Evolutionary conservation across 2,888 invertebrate genomes (phyloP).

Genomic region (Sisyra terminalis): DNA sequence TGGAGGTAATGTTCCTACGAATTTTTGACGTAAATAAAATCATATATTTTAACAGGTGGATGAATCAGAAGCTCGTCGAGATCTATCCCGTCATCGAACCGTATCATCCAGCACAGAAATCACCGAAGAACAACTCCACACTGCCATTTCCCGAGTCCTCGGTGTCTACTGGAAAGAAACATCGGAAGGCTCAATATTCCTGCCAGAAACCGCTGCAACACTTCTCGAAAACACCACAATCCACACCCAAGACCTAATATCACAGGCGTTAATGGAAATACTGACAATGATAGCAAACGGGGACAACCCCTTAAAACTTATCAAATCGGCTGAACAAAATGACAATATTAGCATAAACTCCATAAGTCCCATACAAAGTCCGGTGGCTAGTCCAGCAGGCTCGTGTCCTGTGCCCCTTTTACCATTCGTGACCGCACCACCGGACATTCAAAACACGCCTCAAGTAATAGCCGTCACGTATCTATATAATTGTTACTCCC

Average conservation of each 20-base stretch:
- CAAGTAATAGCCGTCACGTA: slow-evolving; percentile 25
- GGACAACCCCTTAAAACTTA: slow-evolving; percentile 22
- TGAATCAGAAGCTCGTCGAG: slow-evolving; percentile 34
- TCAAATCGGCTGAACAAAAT: slow-evolving; percentile 15
- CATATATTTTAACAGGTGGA: slow-evolving; percentile 24
- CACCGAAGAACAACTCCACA: slow-evolving; percentile 44
- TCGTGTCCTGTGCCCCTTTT: slow-evolving; percentile 21
- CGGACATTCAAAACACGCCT: slow-evolving; percentile 11
- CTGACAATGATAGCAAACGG: slow-evolving; percentile 21
- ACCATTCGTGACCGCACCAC: slow-evolving; percentile 14
- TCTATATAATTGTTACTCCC: slow-evolving; percentile 47
- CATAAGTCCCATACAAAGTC: slow-evolving; percentile 29
- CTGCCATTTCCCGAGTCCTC: slow-evolving; percentile 48
- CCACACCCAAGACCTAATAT: slow-evolving; percentile 14
- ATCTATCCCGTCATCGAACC: slow-evolving; percentile 24
- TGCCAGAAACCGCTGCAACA: slow-evolving; percentile 28
- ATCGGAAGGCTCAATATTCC: slow-evolving; percentile 26
- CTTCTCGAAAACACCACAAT: slow-evolving; percentile 12
- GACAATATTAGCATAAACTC: slow-evolving; percentile 25
- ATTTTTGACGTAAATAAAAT: slow-evolving; percentile 2
- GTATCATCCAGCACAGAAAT: slow-evolving; percentile 34
- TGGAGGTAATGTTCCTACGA: slow-evolving; percentile 33
- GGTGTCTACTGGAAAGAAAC: slow-evolving; percentile 48
- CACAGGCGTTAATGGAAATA: slow-evolving; percentile 22
- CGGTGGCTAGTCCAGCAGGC: slow-evolving; percentile 21